Percentiles rank a stretch among this genome's conserved stretches.
Conservation (phyloP, 2,797 vertebrate genomes). For the Rhadinocentrus ornatus region DNA sequence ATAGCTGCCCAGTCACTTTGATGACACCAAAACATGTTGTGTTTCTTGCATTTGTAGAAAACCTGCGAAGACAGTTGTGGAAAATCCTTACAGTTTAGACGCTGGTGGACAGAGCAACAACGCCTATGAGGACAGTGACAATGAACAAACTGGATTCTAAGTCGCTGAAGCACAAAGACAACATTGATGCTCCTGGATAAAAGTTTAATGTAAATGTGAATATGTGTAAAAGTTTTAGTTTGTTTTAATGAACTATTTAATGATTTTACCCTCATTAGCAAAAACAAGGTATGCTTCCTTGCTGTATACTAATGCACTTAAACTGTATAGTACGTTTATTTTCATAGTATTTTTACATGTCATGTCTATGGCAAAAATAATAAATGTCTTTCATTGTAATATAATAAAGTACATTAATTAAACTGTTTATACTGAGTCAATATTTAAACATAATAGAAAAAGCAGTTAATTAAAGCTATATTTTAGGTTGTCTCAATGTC, state of each 20-base stretch:
- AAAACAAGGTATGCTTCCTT: slow-evolving; percentile 6
- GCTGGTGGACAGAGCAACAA: slow-evolving; percentile 67
- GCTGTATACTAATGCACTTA: not conserved
- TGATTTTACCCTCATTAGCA: not conserved
- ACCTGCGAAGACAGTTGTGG: not conserved
- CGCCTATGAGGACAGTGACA: slow-evolving; percentile 62
- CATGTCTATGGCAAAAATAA: not conserved
- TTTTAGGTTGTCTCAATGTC: not conserved
- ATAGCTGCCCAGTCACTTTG: not conserved
- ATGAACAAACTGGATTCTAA: slow-evolving; percentile 80
- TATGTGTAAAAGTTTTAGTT: slow-evolving; percentile 13
- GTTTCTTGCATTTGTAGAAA: slow-evolving; percentile 61
- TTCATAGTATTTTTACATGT: not conserved
- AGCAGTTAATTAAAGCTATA: not conserved
- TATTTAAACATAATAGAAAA: not conserved
- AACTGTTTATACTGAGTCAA: not conserved
- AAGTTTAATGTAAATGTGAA: slow-evolving; percentile 24
- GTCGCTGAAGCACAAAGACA: not conserved
- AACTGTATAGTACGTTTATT: not conserved
- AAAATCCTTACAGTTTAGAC: slow-evolving; percentile 74
- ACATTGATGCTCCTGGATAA: not conserved
- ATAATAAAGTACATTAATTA: not conserved
- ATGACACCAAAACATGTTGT: slow-evolving; percentile 5
- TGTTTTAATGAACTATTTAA: not conserved
- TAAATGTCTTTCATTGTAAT: not conserved